Evolutionary conservation across 2,113 vertebrate genomes (phyloP).

Genomic region (Heterotis niloticus): DNA sequence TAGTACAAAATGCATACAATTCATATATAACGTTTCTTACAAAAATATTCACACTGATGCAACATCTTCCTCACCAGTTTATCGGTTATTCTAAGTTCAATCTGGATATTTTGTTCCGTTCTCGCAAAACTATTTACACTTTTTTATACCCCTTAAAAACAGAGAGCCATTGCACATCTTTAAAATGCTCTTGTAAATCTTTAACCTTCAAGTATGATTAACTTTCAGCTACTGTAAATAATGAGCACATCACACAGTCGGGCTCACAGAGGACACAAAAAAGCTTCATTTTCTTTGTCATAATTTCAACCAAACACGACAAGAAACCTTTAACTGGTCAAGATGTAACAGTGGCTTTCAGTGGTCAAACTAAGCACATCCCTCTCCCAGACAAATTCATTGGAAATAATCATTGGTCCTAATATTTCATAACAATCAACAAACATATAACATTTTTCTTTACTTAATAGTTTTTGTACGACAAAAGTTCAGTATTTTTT

Average conservation of each 20-base stretch:
- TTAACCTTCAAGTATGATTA: conserved; percentile 16
- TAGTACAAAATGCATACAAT: conserved; percentile 75
- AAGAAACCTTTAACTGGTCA: background rate
- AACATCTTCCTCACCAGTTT: conserved; percentile 66
- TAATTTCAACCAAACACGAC: background rate
- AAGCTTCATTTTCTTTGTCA: background rate
- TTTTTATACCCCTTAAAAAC: conserved; percentile 23
- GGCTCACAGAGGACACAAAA: background rate
- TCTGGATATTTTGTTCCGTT: background rate
- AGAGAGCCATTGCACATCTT: conserved; percentile 8
- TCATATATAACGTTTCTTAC: conserved; percentile 53
- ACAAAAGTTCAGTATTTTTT: background rate
- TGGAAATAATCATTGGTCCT: background rate
- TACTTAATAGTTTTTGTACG: background rate
- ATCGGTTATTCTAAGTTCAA: conserved; percentile 50
- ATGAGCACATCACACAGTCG: background rate
- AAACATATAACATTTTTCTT: background rate
- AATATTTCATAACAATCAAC: background rate
- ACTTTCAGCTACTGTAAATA: background rate
- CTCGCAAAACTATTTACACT: conserved; percentile 41
- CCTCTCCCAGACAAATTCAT: background rate
- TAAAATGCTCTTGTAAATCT: conserved; percentile 12
- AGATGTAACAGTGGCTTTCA: background rate
- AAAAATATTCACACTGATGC: conserved; percentile 90
- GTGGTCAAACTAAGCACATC: background rate